Conservation (phyloP, 2,113 vertebrate species). For the Alouatta palliata region DNA sequence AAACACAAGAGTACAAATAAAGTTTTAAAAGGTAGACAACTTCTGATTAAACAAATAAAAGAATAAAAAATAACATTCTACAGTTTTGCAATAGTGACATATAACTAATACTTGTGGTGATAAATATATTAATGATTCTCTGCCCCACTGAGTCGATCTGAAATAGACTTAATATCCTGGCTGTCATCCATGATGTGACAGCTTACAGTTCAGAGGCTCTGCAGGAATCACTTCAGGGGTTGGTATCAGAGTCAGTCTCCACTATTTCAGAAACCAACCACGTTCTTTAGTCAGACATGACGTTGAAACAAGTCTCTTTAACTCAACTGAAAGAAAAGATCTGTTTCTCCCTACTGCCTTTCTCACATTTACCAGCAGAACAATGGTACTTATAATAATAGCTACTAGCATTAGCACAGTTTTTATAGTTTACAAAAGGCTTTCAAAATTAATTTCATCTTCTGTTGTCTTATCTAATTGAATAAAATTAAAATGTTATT, state of each 20-base stretch:
- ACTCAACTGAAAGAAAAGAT: background rate
- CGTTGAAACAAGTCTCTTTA: background rate
- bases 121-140: background rate
- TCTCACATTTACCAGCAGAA: background rate
- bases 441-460: background rate
- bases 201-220: background rate
- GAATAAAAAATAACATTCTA: background rate
- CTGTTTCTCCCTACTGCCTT: background rate
- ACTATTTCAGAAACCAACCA: background rate
- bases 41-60: background rate
- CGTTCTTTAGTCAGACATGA: background rate
- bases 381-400: background rate
- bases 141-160: constrained; percentile 10
- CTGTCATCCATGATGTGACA: background rate
- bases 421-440: background rate
- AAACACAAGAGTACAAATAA: background rate
- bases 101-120: constrained; percentile 9
- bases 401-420: background rate
- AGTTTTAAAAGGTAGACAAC: background rate
- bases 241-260: background rate
- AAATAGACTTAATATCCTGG: background rate
- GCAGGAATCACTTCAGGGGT: background rate
- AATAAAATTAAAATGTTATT: constrained; percentile 32
- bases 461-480: background rate
- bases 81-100: background rate